These are phyloP conservation scores for Hypotaenidia philippensis DNA, from an alignment of 2,797 vertebrate genomes.

Conservation along the genomic window DNA sequence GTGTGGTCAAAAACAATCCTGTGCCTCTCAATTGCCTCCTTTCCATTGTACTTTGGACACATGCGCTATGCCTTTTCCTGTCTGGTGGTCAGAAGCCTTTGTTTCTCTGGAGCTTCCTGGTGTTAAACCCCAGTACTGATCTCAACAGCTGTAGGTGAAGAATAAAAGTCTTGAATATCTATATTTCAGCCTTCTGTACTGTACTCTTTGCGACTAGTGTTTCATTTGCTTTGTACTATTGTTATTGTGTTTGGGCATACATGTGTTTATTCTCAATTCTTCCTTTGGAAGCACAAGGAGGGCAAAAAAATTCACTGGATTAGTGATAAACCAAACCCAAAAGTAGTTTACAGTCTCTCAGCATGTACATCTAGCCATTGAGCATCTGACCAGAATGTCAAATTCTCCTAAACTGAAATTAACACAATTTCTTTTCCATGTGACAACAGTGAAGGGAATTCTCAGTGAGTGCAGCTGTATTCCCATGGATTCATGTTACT, in stretches of 20 bases:
- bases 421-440: not conserved
- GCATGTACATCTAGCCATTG: not conserved
- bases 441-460: not conserved
- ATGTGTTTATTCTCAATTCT: not conserved
- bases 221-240: slow-evolving; percentile 14
- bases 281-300: not conserved
- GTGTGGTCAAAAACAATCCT: not conserved
- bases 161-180: slow-evolving; percentile 8
- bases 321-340: not conserved
- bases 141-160: not conserved
- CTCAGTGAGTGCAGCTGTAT: not conserved
- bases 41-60: not conserved
- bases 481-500: not conserved
- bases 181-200: not conserved
- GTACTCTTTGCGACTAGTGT: not conserved
- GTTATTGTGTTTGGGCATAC: not conserved
- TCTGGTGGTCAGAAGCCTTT: slow-evolving; percentile 41
- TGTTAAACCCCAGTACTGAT: not conserved
- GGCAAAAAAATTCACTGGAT: not conserved
- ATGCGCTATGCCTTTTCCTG: slow-evolving; percentile 21
- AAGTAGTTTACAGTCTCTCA: not conserved
- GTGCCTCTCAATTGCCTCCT: not conserved
- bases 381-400: not conserved
- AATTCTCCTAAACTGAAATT: not conserved
- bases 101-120: slow-evolving; percentile 2